A percentile compares a stretch with the other conserved stretches of the same genome.
phyloP scores from a whole-genome alignment of 2,888 invertebrate genomes.

The Sympetrum striolatum region DNA sequence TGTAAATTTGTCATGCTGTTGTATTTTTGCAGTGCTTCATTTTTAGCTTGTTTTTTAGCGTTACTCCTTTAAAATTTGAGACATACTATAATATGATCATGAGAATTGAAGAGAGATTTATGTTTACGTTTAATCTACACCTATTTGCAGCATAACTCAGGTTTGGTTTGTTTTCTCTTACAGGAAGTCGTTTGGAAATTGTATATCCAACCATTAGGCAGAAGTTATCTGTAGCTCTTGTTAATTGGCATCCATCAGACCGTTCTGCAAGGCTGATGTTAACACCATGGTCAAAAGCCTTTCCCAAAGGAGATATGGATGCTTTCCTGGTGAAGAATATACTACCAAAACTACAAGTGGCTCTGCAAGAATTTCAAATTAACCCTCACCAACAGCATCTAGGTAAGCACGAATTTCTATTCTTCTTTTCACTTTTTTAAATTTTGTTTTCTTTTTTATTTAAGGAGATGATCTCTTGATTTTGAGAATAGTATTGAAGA shows the following conservation, averaged over 20 bases:
- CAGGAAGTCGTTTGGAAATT: conserved; percentile 62
- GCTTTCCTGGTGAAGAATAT: conserved; percentile 86
- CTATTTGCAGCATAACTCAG: no score
- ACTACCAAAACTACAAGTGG: conserved; percentile 83
- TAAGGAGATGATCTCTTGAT: no score
- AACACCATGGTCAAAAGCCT: conserved; percentile 85
- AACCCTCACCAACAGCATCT: conserved; percentile 77
- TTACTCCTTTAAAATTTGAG: no score
- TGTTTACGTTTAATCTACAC: no score
- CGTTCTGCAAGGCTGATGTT: conserved; percentile 90
- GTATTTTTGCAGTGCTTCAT: no score
- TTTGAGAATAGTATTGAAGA: no score
- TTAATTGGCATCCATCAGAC: conserved; percentile 96
- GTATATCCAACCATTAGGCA: conserved; percentile 92
- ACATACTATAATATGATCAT: no score
- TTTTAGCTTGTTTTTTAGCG: no score
- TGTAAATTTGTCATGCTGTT: no score
- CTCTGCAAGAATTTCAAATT: conserved; percentile 68
- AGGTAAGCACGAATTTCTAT: conserved; percentile 57
- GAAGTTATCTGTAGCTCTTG: conserved; percentile 86
- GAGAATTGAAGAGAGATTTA: no score
- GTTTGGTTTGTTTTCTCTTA: conserved; percentile 11
- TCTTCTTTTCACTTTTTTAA: neutral
- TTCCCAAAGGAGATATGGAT: conserved; percentile 77
- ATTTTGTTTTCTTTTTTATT: neutral